Evolutionary conservation across 2,113 vertebrate species (phyloP).

Genomic region (Bubo blakistoni): DNA sequence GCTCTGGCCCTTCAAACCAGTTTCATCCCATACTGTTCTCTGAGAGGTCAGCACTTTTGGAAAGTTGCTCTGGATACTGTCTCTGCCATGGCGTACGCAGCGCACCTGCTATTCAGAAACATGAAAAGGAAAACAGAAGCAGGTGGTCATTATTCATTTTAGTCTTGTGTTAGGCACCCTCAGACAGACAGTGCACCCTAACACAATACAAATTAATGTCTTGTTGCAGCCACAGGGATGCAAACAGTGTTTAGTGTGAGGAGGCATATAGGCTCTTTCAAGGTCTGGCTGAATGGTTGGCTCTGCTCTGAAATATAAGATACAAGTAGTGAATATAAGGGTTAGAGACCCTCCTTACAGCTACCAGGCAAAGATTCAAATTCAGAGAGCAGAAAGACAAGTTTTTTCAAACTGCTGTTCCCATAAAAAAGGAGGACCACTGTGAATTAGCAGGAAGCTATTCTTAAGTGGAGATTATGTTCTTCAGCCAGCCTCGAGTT

Average conservation of each 20-base stretch:
- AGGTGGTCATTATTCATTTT: neutral
- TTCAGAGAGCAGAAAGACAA: neutral
- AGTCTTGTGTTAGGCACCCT: neutral
- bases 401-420: neutral
- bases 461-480: neutral
- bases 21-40: neutral
- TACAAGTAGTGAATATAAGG: neutral
- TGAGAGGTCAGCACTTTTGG: neutral
- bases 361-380: neutral
- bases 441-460: neutral
- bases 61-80: neutral
- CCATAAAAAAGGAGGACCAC: neutral
- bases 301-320: neutral
- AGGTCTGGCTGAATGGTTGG: neutral
- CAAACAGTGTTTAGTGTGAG: neutral
- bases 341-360: neutral
- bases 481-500: neutral
- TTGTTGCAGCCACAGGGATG: neutral
- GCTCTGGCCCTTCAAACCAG: neutral
- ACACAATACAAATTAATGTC: neutral
- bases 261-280: neutral
- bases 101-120: neutral
- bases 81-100: neutral
- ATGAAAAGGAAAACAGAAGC: neutral
- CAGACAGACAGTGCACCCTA: neutral